phyloP scores from a whole-genome alignment of 2,113 vertebrate genomes.

The Petaurus breviceps region DNA sequence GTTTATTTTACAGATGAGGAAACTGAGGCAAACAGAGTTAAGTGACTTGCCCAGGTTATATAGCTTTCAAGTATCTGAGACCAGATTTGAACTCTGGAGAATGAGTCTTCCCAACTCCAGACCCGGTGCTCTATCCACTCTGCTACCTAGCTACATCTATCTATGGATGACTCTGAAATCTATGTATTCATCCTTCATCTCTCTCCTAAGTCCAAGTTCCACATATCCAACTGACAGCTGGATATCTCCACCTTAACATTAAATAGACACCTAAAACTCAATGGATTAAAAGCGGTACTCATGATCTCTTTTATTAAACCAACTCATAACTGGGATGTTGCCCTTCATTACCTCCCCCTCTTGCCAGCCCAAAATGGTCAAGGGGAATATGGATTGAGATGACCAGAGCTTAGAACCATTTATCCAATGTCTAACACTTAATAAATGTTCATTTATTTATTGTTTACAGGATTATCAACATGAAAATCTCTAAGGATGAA shows the following conservation, averaged over 20 bases:
- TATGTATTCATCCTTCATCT: neutral
- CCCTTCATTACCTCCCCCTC: neutral
- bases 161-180: neutral
- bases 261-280: neutral
- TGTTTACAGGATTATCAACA: neutral
- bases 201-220: neutral
- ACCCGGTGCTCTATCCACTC: neutral
- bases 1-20: neutral
- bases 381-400: neutral
- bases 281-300: neutral
- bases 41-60: neutral
- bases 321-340: neutral
- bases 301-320: neutral
- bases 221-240: neutral
- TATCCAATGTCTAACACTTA: neutral
- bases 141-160: neutral
- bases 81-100: neutral
- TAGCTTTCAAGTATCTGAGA: too few relatives aligned
- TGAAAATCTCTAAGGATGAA: neutral
- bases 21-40: neutral
- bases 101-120: neutral
- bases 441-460: neutral
- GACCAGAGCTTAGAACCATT: neutral
- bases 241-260: neutral
- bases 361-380: slow-evolving; percentile 7